A percentile compares a stretch with the other conserved stretches of the same genome.
These are phyloP conservation scores for Troides oblongomaculatus DNA, from an alignment of 2,888 invertebrate genomes.

Conservation along the genomic window DNA sequence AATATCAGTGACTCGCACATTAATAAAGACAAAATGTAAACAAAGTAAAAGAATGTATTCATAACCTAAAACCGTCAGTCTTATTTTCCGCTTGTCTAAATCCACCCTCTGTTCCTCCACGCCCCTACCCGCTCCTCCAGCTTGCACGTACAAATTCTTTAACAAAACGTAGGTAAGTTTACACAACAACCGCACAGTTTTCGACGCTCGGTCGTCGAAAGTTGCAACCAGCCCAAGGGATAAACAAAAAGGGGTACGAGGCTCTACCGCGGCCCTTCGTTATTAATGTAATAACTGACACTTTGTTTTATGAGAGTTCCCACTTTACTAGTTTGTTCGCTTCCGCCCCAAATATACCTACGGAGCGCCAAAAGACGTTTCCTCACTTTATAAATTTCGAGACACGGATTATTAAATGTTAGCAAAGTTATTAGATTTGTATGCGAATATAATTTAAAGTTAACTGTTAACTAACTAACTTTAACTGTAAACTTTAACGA, in stretches of 20 bases:
- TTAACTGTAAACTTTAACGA: no score
- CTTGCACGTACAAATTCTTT: constrained; percentile 23
- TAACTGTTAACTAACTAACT: no score
- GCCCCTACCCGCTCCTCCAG: background rate
- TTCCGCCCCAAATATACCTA: constrained; percentile 33
- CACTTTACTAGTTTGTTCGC: constrained; percentile 62
- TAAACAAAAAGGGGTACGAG: constrained; percentile 68
- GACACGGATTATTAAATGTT: constrained; percentile 35
- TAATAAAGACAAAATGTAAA: constrained; percentile 15
- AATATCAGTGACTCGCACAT: background rate
- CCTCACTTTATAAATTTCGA: constrained; percentile 47
- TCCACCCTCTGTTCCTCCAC: constrained; percentile 1
- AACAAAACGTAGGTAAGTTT: constrained; percentile 23
- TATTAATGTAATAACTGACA: constrained; percentile 79
- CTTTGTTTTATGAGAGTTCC: constrained; percentile 74
- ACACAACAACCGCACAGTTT: constrained; percentile 23
- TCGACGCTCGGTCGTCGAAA: constrained; percentile 35
- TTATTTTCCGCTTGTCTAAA: constrained; percentile 28
- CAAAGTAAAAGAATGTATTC: constrained; percentile 16
- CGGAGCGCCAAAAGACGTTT: constrained; percentile 26
- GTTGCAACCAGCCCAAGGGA: constrained; percentile 52
- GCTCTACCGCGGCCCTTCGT: constrained; percentile 60
- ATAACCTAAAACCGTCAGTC: constrained; percentile 15
- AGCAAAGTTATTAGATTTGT: background rate
- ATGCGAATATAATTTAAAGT: background rate